These are phyloP conservation scores for Trachops cirrhosus DNA, from an alignment of 2,797 vertebrate species.

Conservation along the genomic window DNA sequence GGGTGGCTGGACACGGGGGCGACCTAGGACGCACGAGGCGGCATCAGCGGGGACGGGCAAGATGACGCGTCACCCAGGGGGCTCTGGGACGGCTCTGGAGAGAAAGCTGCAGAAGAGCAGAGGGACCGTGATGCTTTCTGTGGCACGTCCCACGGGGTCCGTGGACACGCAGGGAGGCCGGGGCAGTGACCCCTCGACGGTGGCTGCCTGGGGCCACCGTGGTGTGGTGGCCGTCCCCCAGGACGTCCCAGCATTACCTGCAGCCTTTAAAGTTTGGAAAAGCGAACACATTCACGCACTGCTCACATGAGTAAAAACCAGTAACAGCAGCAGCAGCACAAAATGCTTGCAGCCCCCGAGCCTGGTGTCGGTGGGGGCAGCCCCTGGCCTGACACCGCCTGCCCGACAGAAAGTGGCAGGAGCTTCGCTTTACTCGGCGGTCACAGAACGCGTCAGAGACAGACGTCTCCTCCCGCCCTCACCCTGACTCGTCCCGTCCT, in stretches of 20 bases:
- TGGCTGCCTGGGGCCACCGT: neutral
- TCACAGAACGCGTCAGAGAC: neutral
- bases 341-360: neutral
- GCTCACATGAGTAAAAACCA: neutral
- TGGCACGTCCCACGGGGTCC: too few species aligned
- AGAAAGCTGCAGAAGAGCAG: neutral
- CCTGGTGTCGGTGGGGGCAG: neutral
- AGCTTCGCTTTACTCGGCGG: neutral
- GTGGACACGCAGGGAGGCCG: neutral
- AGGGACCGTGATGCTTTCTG: too few species aligned
- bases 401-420: neutral
- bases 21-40: neutral
- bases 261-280: neutral
- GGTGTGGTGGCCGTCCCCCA: neutral
- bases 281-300: neutral
- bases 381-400: neutral
- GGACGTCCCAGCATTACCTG: neutral
- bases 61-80: neutral
- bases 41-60: neutral
- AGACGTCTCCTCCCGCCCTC: neutral
- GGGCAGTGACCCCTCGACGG: neutral
- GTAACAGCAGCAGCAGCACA: neutral
- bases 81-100: neutral
- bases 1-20: neutral
- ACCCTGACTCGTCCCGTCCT: neutral